Percentiles rank a stretch among this genome's conserved stretches.
Evolutionary conservation across 2,888 invertebrate species (phyloP).

Genomic region (Ectemnius cavifrons): DNA sequence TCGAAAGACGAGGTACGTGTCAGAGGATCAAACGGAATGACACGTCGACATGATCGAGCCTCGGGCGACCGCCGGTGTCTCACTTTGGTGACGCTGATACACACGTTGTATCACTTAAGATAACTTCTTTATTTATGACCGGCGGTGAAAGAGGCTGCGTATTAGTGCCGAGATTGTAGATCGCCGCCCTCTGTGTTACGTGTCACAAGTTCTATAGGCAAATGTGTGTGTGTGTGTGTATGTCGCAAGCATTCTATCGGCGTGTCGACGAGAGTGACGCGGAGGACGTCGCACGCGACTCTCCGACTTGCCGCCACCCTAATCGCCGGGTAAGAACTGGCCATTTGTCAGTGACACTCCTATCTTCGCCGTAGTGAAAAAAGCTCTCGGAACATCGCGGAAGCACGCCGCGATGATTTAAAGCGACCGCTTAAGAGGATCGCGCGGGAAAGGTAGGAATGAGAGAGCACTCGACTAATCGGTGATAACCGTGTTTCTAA

Average conservation of each 20-base stretch:
- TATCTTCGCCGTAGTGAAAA: not conserved
- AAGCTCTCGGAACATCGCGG: constrained; percentile 2
- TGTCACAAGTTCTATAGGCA: too few species aligned
- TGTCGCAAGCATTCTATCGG: not conserved
- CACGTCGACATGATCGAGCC: constrained; percentile 37
- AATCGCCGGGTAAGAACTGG: constrained; percentile 5
- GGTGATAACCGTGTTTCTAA: too few species aligned
- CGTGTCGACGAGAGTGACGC: not conserved
- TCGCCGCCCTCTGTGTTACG: not conserved
- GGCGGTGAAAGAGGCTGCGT: constrained; percentile 12
- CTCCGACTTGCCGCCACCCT: not conserved
- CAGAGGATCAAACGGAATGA: constrained; percentile 59
- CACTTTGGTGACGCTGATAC: constrained; percentile 19
- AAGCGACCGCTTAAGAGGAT: too few species aligned
- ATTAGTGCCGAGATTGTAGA: constrained; percentile 11
- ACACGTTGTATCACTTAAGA: constrained; percentile 46
- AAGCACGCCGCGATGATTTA: not conserved
- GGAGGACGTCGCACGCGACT: not conserved
- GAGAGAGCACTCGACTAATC: too few species aligned
- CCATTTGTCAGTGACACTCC: constrained; percentile 4
- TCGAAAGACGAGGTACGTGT: constrained; percentile 63
- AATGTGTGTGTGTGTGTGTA: too few species aligned
- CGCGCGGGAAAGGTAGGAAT: too few species aligned
- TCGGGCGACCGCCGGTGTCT: constrained; percentile 11
- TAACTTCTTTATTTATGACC: constrained; percentile 50